Evolutionary conservation across 1,140 invertebrate genomes (phyloP).

Genomic region (Cyclargus thomasi): DNA sequence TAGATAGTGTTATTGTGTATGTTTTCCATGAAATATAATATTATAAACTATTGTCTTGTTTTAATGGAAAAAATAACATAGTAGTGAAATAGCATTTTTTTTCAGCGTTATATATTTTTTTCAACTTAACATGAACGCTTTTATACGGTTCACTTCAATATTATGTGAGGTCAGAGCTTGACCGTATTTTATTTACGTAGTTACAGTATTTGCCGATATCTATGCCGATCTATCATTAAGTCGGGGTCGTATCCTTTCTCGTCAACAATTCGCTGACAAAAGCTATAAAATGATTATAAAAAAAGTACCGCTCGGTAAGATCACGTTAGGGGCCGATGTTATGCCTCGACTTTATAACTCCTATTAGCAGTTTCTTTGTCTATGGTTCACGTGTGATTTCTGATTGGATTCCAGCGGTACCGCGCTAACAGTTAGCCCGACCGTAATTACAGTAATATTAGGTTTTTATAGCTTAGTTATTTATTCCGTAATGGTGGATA

Average conservation of each 20-base stretch:
- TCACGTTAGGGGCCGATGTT: not conserved
- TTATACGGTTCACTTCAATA: too few species aligned
- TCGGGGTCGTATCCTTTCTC: not conserved
- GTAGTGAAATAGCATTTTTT: too few species aligned
- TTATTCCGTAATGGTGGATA: not conserved
- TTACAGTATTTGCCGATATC: too few species aligned
- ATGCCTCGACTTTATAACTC: conserved; percentile 7
- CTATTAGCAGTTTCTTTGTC: conserved; percentile 7
- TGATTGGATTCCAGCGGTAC: not conserved
- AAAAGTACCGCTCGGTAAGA: not conserved
- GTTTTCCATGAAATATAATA: too few species aligned
- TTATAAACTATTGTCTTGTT: too few species aligned
- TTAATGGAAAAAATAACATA: too few species aligned
- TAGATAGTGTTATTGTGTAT: too few species aligned
- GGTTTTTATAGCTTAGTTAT: conserved; percentile 9
- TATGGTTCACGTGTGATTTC: conserved; percentile 12
- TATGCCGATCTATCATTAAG: not conserved
- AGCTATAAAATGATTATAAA: conserved; percentile 7
- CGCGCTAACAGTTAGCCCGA: not conserved
- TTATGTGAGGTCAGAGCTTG: too few species aligned
- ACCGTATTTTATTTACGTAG: too few species aligned
- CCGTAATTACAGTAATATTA: not conserved
- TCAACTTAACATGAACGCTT: too few species aligned
- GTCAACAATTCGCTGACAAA: not conserved
- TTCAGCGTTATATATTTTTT: too few species aligned